These are phyloP conservation scores for Holocentrus rufus DNA, from an alignment of 2,797 vertebrate species.

Conservation along the genomic window DNA sequence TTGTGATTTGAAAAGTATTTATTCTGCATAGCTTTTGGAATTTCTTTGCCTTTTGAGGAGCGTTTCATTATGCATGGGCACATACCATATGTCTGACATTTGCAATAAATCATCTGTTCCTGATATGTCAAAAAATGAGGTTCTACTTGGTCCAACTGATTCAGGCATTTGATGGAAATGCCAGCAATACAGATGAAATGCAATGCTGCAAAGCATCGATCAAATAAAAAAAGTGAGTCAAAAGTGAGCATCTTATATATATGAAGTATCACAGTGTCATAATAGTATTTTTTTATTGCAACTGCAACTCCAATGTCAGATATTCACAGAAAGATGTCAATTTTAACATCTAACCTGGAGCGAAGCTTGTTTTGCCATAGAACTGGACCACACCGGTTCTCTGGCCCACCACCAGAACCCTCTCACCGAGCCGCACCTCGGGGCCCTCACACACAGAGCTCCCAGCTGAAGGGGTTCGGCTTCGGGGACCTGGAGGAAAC, in stretches of 20 bases:
- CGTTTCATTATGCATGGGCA: background rate
- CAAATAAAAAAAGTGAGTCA: background rate
- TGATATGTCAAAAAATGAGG: background rate
- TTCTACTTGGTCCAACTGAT: background rate
- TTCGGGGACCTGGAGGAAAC: conserved; percentile 75
- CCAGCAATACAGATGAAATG: background rate
- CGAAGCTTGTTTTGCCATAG: conserved; percentile 92
- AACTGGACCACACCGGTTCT: conserved; percentile 91
- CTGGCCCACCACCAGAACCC: conserved; percentile 94
- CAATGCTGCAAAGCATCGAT: background rate
- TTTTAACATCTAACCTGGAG: conserved; percentile 86
- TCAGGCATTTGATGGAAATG: background rate
- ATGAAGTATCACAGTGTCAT: background rate
- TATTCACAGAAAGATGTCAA: conserved; percentile 24
- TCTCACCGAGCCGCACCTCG: conserved; percentile 82
- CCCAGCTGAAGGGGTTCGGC: conserved; percentile 76
- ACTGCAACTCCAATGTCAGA: background rate
- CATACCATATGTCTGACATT: background rate
- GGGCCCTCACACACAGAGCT: conserved; percentile 76
- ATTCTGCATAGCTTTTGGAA: background rate
- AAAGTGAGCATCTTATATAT: background rate
- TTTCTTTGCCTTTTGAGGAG: background rate
- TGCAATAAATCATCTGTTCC: conserved; percentile 3
- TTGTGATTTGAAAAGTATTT: background rate
- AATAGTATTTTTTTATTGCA: background rate